Conservation (phyloP, 2,797 vertebrate species). For the Naso thynnoides region DNA sequence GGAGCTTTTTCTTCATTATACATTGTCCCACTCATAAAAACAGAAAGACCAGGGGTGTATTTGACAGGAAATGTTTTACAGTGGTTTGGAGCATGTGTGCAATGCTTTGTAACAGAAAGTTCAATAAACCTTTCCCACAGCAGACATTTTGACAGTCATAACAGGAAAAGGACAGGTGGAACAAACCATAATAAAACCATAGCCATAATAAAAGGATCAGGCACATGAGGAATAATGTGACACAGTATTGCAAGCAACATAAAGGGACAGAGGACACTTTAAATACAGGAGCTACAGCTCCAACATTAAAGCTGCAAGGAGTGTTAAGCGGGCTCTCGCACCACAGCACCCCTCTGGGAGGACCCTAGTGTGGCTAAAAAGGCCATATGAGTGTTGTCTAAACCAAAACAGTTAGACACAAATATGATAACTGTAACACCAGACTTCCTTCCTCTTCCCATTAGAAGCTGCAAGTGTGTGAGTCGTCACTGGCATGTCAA, state of each 20-base stretch:
- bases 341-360: no score
- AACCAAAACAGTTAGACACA: no score
- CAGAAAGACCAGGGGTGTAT: neutral
- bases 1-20: neutral
- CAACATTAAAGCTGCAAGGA: no score
- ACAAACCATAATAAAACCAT: no score
- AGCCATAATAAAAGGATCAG: no score
- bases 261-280: neutral
- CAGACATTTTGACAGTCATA: neutral
- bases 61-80: neutral
- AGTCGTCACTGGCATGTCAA: no score
- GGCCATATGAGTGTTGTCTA: no score
- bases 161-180: neutral
- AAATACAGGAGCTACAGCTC: neutral
- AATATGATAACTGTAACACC: no score
- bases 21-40: neutral
- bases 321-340: no score
- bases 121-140: neutral
- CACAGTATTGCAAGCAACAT: neutral
- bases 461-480: no score
- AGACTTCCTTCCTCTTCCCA: no score
- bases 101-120: neutral
- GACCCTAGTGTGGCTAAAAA: no score
- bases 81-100: neutral
- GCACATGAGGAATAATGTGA: neutral